A percentile compares a stretch with the other conserved stretches of the same genome.
Conservation (phyloP, 2,113 vertebrate species). For the Stegostoma tigrinum region DNA sequence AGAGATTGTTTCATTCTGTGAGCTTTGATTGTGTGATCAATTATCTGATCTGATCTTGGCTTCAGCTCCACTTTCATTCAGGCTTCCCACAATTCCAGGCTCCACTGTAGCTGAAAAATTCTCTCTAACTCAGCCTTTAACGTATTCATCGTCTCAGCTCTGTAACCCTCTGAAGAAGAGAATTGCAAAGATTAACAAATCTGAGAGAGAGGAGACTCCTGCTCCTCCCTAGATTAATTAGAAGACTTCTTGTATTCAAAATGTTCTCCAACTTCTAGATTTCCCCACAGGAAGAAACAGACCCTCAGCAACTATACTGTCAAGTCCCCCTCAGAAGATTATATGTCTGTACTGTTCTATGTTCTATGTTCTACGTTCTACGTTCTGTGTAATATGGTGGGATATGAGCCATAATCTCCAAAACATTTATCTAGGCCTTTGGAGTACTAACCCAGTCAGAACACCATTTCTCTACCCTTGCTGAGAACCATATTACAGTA, state of each 20-base stretch:
- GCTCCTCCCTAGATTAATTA: not conserved
- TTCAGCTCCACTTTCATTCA: not conserved
- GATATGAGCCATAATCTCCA: too few species aligned
- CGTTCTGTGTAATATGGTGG: too few species aligned
- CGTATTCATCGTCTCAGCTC: not conserved
- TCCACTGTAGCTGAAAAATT: not conserved
- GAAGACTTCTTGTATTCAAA: not conserved
- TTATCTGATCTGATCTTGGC: not conserved
- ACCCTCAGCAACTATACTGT: too few species aligned
- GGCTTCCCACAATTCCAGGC: not conserved
- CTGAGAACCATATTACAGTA: too few species aligned
- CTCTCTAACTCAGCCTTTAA: not conserved
- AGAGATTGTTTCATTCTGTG: not conserved
- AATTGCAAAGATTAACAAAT: not conserved
- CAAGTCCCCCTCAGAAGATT: too few species aligned
- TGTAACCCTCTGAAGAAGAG: not conserved
- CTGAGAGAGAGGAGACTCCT: too few species aligned
- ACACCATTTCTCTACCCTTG: too few species aligned
- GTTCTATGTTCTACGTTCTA: too few species aligned
- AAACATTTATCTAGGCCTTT: too few species aligned
- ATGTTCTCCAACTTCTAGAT: not conserved
- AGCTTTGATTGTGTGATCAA: not conserved
- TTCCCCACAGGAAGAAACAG: too few species aligned
- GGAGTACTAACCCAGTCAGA: too few species aligned
- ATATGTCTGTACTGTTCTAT: too few species aligned